Conservation (phyloP, 1,140 invertebrate genomes). For the Drosophila arawakana region DNA sequence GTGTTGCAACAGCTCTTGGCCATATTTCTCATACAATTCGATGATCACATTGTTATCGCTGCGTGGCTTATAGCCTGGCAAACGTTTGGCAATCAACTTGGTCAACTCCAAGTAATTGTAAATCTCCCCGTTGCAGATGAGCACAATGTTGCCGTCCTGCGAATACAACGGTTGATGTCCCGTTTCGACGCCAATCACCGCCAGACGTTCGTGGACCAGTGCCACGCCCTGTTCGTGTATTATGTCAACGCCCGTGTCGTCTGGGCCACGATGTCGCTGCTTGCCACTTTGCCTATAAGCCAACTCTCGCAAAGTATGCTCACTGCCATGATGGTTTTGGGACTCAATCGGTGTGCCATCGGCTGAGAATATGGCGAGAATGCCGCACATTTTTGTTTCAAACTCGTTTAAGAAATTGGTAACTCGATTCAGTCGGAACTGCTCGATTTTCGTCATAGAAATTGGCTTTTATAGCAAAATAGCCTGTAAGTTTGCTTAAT, state of each 20-base stretch:
- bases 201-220: constrained; percentile 68
- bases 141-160: constrained; percentile 49
- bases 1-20: constrained; percentile 87
- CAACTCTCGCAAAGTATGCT: constrained; percentile 61
- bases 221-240: constrained; percentile 58
- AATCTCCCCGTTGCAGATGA: constrained; percentile 74
- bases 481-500: constrained; percentile 23
- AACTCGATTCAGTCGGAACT: constrained; percentile 7
- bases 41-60: constrained; percentile 91
- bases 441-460: neutral
- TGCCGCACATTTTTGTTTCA: constrained; percentile 64
- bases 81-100: constrained; percentile 49
- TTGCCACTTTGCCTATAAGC: constrained; percentile 67
- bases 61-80: constrained; percentile 87
- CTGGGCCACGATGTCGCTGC: constrained; percentile 74
- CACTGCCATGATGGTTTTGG: constrained; percentile 30
- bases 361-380: constrained; percentile 66
- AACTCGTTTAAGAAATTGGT: neutral
- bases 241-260: constrained; percentile 63
- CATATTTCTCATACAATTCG: constrained; percentile 88
- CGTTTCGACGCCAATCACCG: constrained; percentile 60
- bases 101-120: constrained; percentile 67
- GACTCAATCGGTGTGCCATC: constrained; percentile 40
- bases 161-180: constrained; percentile 72
- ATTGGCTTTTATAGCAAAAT: constrained; percentile 28